Base-by-base conservation (phyloP, 2,888 invertebrate species). In the Caenorhabditis parvicauda region DNA sequence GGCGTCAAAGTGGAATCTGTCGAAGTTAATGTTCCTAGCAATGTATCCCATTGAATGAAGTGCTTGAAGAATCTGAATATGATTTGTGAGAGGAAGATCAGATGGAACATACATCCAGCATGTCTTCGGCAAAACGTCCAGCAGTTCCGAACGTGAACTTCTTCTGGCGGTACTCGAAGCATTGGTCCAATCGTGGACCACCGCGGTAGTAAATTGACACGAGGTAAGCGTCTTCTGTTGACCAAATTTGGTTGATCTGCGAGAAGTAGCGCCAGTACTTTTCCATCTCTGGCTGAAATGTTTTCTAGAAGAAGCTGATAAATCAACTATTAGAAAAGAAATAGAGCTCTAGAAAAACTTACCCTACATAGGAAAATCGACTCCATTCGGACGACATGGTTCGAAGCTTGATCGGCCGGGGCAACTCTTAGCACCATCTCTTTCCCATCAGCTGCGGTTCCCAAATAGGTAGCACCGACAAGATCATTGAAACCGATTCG, bases 401-500 rank as follows among this genome's bases (percentile, higher is more conserved):
- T 46, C 7, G 56, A 42, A 2, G 47, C 24, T 3, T 42, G 21
- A 12, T 64, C 62, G 14, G 58, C 48, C 14, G 57, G 59, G 19
- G 58, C 67, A 0, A 75, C 60, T 7, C 75, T 66, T 7, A 75
- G 47, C 1, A 75, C 72, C 5, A 75, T 57, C 48, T 75, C 70
- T 48, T 70, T 67, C n/a, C 54, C 60, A 12, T 58, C 61, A n/a
- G 67, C 46, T 9, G 46, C 54, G 3, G 60, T n/a, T 9, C 58
- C 73, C 48, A 72, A 54, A 52, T 70, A 75, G 6, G 74, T 64
- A 7, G 61, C 74, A 6, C 75, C 75, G 24, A 72, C 64, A 14
- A 38, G 46, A 47, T 75, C 73, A 44, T 74, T 65, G 52, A 54
- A 75, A 3, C 75, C 75, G 45, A 71, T 68, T n/a, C 75, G 54